Evolutionary conservation across 2,113 vertebrate genomes (phyloP).

Genomic region (Melanerpes aurifrons): DNA sequence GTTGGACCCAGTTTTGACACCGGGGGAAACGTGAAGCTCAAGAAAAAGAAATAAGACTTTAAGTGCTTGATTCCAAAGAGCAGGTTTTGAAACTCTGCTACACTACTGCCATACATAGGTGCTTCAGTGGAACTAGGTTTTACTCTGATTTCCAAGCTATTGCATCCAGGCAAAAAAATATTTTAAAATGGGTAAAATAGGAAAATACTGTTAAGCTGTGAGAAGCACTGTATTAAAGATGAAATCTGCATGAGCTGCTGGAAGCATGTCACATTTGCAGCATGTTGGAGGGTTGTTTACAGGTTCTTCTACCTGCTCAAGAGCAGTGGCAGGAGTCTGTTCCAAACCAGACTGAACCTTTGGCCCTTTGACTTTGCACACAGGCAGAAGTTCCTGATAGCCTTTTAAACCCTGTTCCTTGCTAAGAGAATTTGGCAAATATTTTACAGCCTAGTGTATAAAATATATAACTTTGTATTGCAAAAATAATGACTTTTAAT

Average conservation of each 20-base stretch:
- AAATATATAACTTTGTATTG: slow-evolving; percentile 10
- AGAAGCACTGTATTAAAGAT: not conserved
- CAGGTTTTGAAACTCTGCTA: not conserved
- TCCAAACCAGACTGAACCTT: not conserved
- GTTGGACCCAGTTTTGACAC: no score
- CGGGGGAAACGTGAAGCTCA: not conserved
- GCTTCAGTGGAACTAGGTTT: not conserved
- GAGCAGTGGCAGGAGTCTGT: not conserved
- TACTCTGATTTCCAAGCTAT: not conserved
- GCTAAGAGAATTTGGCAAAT: not conserved
- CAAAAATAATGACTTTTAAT: slow-evolving; percentile 31
- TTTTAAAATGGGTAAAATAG: not conserved
- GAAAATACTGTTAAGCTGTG: not conserved
- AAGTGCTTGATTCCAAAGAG: not conserved
- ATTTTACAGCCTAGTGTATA: not conserved
- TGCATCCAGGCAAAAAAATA: not conserved
- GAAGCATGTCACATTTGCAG: not conserved
- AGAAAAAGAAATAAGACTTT: accelerated
- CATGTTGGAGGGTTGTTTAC: accelerated
- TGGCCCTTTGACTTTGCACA: accelerated
- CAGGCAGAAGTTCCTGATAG: not conserved
- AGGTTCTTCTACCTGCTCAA: not conserved
- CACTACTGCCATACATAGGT: accelerated
- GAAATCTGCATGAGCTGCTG: not conserved
- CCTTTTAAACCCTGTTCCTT: not conserved